Percentiles rank a stretch among this genome's conserved stretches.
Evolutionary conservation across 2,113 vertebrate genomes (phyloP).

Genomic region (Upupa epops): DNA sequence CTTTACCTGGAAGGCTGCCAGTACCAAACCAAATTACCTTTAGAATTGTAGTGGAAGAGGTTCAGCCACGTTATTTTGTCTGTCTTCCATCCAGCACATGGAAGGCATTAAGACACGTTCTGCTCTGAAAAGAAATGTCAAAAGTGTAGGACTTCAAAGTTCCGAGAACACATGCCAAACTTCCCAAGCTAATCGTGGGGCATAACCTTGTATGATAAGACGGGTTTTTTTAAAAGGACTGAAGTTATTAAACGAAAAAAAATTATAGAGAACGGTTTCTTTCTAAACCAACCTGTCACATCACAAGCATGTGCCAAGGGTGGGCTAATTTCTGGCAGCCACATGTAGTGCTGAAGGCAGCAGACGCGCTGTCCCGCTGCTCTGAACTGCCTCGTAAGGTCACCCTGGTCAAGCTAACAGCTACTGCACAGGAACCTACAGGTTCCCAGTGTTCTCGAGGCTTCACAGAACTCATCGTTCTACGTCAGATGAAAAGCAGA

Average conservation of each 20-base stretch:
- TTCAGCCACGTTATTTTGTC: slow-evolving; percentile 64
- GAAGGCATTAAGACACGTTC: background rate
- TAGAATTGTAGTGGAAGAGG: slow-evolving; percentile 48
- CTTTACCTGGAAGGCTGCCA: background rate
- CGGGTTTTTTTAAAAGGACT: background rate
- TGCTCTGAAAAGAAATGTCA: background rate
- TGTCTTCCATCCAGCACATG: slow-evolving; percentile 73
- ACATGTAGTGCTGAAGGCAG: background rate
- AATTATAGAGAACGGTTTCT: background rate
- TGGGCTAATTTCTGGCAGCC: background rate
- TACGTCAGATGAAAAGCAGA: background rate
- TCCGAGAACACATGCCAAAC: background rate
- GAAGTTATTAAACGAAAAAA: background rate
- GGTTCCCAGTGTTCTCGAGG: background rate
- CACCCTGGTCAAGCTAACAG: background rate
- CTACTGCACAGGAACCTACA: too few species aligned
- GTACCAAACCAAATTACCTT: slow-evolving; percentile 57
- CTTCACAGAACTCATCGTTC: rapidly evolving
- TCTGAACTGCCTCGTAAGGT: background rate
- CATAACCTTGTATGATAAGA: background rate
- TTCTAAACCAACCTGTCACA: background rate
- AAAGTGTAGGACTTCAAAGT: background rate
- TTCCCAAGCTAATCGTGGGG: background rate
- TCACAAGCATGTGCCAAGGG: background rate
- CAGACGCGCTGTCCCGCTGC: background rate